phyloP scores from a whole-genome alignment of 2,113 vertebrate genomes.

The Aepyceros melampus region DNA sequence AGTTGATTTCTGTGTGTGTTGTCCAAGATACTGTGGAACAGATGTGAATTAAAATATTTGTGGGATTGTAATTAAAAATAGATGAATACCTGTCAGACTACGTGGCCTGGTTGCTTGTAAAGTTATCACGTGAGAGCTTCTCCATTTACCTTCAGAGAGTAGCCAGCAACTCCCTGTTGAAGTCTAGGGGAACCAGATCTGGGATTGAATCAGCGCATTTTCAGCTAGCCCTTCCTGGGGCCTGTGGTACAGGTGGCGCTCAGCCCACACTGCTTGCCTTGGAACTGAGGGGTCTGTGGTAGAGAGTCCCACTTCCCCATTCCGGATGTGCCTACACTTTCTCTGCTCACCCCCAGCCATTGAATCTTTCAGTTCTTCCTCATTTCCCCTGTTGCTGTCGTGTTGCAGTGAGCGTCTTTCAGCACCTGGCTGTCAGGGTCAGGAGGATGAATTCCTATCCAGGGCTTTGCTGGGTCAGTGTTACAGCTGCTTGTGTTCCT shows the following conservation, averaged over 20 bases:
- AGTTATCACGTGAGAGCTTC: neutral
- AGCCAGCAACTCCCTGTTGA: neutral
- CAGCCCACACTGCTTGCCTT: neutral
- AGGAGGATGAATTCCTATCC: neutral
- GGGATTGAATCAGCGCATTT: neutral
- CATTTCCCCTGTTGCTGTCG: neutral
- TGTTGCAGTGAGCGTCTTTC: neutral
- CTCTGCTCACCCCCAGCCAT: neutral
- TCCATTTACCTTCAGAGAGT: neutral
- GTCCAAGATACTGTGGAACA: constrained; percentile 3
- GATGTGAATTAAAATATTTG: neutral
- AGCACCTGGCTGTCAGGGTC: neutral
- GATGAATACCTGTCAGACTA: neutral
- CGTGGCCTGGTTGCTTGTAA: neutral
- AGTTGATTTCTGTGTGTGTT: constrained; percentile 11
- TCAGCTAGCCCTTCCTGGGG: neutral
- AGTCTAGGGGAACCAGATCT: neutral
- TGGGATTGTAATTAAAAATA: neutral
- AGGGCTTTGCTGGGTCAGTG: neutral
- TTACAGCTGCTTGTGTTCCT: too few species aligned
- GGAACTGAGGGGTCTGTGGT: rapidly evolving
- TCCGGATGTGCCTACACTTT: rapidly evolving
- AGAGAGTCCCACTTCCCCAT: neutral
- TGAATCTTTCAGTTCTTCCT: neutral
- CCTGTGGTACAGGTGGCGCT: neutral